phyloP scores from a whole-genome alignment of 1,140 invertebrate species.

The Vanessa tameamea region DNA sequence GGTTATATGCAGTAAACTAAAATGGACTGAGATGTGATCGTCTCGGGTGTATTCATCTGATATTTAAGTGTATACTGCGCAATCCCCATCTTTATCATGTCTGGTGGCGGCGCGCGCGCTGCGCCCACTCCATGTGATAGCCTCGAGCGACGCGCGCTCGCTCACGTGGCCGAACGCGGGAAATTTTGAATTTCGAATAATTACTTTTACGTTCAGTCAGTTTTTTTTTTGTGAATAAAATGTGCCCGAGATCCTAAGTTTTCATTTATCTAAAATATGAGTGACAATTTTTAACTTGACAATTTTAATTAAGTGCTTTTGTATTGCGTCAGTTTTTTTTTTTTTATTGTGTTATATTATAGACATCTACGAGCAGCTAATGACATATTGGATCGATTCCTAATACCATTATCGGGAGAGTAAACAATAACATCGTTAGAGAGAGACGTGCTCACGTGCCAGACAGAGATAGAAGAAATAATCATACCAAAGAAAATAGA shows the following conservation, averaged over 20 bases:
- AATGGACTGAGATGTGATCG: too few species aligned
- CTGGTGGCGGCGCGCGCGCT: conserved; percentile 50
- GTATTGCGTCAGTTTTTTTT: not conserved
- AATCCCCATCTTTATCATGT: conserved; percentile 69
- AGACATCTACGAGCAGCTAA: conserved; percentile 41
- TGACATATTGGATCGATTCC: conserved; percentile 65
- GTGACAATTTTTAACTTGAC: conserved; percentile 13
- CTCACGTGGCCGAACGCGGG: conserved; percentile 65
- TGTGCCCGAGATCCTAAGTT: conserved; percentile 13
- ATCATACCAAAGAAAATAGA: conserved; percentile 76
- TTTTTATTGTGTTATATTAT: conserved; percentile 15
- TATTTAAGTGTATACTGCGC: conserved; percentile 39
- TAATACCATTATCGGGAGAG: conserved; percentile 67
- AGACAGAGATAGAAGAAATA: conserved; percentile 52
- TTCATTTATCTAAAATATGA: conserved; percentile 1
- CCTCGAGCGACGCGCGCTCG: conserved; percentile 71
- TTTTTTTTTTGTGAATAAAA: conserved; percentile 31
- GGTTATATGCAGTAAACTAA: not conserved
- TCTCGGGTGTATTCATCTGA: conserved; percentile 7
- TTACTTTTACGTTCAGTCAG: conserved; percentile 33
- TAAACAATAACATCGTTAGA: conserved; percentile 76
- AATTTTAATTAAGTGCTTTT: conserved; percentile 12
- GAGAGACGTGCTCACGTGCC: conserved; percentile 40
- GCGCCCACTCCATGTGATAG: conserved; percentile 75
- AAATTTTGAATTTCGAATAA: conserved; percentile 50